A percentile compares a stretch with the other conserved stretches of the same genome.
These are phyloP conservation scores for Halcyon senegalensis DNA, from an alignment of 2,113 vertebrate species.

Conservation along the genomic window DNA sequence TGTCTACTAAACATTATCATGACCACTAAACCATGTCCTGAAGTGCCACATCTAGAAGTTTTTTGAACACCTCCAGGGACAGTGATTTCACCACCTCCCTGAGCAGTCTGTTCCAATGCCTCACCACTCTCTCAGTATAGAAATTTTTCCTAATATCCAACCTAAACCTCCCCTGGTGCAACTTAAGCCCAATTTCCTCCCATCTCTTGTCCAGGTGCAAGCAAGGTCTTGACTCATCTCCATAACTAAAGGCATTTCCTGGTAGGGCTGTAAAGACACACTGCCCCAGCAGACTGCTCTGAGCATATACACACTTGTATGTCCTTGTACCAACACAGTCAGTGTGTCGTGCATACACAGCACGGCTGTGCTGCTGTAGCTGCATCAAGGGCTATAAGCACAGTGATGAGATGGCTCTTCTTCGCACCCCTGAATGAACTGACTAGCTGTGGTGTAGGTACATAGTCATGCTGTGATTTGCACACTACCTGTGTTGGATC, in stretches of 20 bases:
- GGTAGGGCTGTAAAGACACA: background rate
- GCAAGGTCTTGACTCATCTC: background rate
- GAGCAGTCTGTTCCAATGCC: no score
- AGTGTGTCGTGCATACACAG: rapidly evolving
- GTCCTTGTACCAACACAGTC: background rate
- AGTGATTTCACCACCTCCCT: no score
- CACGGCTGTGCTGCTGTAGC: background rate
- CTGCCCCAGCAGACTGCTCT: background rate
- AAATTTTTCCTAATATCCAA: no score
- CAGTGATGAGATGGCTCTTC: background rate
- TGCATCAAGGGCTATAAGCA: background rate
- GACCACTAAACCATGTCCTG: no score
- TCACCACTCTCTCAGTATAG: no score
- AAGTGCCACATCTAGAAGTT: no score
- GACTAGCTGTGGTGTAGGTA: background rate
- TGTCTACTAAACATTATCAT: no score
- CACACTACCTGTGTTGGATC: background rate
- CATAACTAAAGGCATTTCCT: background rate
- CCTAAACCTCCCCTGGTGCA: no score
- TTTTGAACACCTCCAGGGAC: no score
- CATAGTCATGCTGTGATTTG: background rate
- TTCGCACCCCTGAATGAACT: background rate
- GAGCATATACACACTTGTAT: background rate
- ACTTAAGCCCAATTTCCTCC: no score
- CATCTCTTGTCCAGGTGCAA: background rate